Percentiles rank a stretch among this genome's conserved stretches.
Conservation (phyloP, 1,140 invertebrate species). For the Brachionus koreanus region DNA sequence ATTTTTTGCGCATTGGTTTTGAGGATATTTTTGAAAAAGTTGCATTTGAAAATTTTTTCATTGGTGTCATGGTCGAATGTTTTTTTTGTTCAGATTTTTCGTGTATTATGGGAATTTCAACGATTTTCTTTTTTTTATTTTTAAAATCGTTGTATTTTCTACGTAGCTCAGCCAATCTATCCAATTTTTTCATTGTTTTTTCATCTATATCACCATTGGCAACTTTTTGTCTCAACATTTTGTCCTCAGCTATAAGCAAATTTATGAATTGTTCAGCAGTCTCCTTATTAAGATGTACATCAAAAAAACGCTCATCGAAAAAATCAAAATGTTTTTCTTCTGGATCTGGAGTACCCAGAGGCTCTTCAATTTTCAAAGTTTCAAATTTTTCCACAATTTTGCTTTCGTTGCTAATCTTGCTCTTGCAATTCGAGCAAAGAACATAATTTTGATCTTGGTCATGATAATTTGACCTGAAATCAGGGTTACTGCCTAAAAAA, state of each 20-base stretch:
- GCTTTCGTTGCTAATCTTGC: not conserved
- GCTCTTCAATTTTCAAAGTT: not conserved
- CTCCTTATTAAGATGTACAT: conserved; percentile 8
- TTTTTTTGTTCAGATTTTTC: not conserved
- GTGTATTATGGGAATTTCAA: not conserved
- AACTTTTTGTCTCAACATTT: conserved; percentile 14
- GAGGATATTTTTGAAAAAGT: not conserved
- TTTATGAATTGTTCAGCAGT: conserved; percentile 40
- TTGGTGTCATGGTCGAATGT: not conserved
- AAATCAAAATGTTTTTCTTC: not conserved
- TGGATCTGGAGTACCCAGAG: not conserved
- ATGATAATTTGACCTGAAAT: not conserved
- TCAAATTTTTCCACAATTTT: not conserved
- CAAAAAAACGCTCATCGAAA: not conserved
- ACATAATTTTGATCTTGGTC: not conserved
- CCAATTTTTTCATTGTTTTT: not conserved
- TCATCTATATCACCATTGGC: not conserved
- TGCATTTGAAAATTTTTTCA: not conserved
- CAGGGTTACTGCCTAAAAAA: not conserved
- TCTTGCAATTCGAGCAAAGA: not conserved
- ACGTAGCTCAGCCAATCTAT: conserved; percentile 3
- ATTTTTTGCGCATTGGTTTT: not conserved
- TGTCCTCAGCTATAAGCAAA: conserved; percentile 16
- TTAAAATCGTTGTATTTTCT: conserved; percentile 1
- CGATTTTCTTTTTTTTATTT: not conserved